Percentiles rank a stretch among this genome's conserved stretches.
Evolutionary conservation across 2,797 vertebrate species (phyloP).

Genomic region (Siniperca undulata): DNA sequence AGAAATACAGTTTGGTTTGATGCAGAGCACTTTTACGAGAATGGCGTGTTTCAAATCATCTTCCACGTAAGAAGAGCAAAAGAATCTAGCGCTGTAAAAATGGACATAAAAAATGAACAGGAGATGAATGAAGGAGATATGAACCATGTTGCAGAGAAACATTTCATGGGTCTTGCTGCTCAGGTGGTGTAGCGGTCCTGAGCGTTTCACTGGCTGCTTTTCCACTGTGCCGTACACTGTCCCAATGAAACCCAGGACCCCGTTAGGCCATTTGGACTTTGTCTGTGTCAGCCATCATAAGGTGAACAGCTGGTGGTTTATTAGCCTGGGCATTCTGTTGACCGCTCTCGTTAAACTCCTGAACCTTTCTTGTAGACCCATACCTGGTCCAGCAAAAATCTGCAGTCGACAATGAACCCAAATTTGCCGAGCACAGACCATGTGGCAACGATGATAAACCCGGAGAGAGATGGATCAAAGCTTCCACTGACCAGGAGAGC

Average conservation of each 20-base stretch:
- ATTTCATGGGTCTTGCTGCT: conserved; percentile 52
- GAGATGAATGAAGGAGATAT: conserved; percentile 55
- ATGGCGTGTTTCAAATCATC: conserved; percentile 78
- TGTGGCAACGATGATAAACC: conserved; percentile 56
- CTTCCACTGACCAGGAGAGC: conserved; percentile 27
- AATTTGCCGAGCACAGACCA: conserved; percentile 60
- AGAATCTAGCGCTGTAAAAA: conserved; percentile 71
- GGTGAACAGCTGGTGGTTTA: conserved; percentile 79
- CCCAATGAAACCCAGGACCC: conserved; percentile 54
- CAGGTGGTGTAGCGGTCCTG: conserved; percentile 44
- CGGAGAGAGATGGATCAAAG: conserved; percentile 62
- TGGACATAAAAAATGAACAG: conserved; percentile 32
- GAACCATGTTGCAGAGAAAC: conserved; percentile 42
- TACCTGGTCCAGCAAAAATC: conserved; percentile 32
- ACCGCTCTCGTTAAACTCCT: conserved; percentile 75
- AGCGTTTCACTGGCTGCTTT: conserved; percentile 62
- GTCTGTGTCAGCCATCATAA: conserved; percentile 50
- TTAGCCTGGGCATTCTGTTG: conserved; percentile 62
- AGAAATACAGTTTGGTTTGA: conserved; percentile 75
- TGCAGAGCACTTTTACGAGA: conserved; percentile 75
- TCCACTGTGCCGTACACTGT: conserved; percentile 40
- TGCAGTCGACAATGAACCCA: conserved; percentile 47
- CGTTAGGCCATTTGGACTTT: conserved; percentile 47
- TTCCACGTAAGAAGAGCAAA: conserved; percentile 57
- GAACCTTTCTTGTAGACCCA: conserved; percentile 52